Percentiles rank a stretch among this genome's conserved stretches.
These are phyloP conservation scores for Semaprochilodus insignis DNA, from an alignment of 2,797 vertebrate species.

Conservation along the genomic window DNA sequence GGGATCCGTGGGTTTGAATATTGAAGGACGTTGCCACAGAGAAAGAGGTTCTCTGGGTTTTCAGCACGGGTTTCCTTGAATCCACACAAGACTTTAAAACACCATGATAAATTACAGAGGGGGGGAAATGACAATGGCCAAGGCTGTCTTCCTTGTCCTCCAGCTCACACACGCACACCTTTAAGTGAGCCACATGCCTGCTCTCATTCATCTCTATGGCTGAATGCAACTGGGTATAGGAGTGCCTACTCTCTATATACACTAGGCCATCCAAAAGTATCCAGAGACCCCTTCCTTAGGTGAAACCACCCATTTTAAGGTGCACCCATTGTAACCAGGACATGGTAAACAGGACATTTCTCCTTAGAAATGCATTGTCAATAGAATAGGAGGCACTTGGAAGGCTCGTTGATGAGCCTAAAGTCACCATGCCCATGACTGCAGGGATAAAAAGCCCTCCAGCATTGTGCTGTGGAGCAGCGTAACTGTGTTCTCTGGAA, in stretches of 20 bases:
- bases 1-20: not conserved
- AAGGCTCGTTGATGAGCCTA: too few species aligned
- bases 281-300: too few species aligned
- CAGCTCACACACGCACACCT: slow-evolving; percentile 41
- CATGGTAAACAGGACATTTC: too few species aligned
- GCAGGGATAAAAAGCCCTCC: too few species aligned
- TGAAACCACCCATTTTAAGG: too few species aligned
- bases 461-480: too few species aligned
- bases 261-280: too few species aligned
- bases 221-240: not conserved
- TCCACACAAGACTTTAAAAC: not conserved
- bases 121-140: not conserved
- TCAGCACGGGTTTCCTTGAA: not conserved
- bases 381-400: too few species aligned
- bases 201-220: slow-evolving; percentile 37
- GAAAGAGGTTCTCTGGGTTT: slow-evolving; percentile 43
- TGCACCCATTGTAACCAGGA: too few species aligned
- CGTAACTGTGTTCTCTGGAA: too few species aligned
- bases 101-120: not conserved
- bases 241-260: slow-evolving; percentile 1
- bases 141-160: not conserved
- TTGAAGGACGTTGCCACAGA: slow-evolving; percentile 1
- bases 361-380: too few species aligned
- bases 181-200: slow-evolving; percentile 2
- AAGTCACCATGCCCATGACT: too few species aligned